These are phyloP conservation scores for Chymomyza procnemis DNA, from an alignment of 2,888 invertebrate genomes.

Conservation along the genomic window DNA sequence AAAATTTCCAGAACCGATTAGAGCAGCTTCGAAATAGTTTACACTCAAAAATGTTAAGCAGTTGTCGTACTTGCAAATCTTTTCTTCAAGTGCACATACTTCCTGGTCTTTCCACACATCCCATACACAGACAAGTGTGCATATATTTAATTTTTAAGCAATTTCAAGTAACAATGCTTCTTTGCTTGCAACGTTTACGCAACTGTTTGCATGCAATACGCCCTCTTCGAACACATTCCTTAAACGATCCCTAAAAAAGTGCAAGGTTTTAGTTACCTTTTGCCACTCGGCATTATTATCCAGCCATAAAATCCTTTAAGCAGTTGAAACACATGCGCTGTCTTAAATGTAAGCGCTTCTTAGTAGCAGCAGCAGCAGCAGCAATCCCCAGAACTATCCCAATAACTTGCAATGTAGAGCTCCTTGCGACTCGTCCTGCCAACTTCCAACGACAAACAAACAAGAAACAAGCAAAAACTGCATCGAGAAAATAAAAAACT, in stretches of 20 bases:
- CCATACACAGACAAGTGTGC: background rate
- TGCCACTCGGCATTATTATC: conserved; percentile 18
- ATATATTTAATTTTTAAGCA: conserved; percentile 8
- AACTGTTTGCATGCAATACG: background rate
- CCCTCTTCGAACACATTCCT: background rate
- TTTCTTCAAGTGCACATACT: background rate
- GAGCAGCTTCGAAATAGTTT: too few species aligned
- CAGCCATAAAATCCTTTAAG: conserved; percentile 47
- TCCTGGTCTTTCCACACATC: background rate
- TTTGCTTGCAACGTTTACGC: background rate
- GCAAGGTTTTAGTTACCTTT: conserved; percentile 4
- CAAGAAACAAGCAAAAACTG: conserved; percentile 40
- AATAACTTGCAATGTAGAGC: too few species aligned
- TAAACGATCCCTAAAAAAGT: background rate
- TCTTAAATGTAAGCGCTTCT: conserved; percentile 6
- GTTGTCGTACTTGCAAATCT: too few species aligned
- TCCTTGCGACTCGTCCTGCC: too few species aligned
- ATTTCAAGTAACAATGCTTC: background rate
- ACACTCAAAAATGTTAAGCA: too few species aligned
- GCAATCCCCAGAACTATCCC: background rate
- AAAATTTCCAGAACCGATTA: too few species aligned
- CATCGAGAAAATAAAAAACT: conserved; percentile 7
- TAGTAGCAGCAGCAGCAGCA: conserved; percentile 6
- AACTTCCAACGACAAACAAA: background rate
- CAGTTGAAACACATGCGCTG: conserved; percentile 27